phyloP scores from a whole-genome alignment of 2,888 invertebrate species.

The Acanthoscelides obtectus region DNA sequence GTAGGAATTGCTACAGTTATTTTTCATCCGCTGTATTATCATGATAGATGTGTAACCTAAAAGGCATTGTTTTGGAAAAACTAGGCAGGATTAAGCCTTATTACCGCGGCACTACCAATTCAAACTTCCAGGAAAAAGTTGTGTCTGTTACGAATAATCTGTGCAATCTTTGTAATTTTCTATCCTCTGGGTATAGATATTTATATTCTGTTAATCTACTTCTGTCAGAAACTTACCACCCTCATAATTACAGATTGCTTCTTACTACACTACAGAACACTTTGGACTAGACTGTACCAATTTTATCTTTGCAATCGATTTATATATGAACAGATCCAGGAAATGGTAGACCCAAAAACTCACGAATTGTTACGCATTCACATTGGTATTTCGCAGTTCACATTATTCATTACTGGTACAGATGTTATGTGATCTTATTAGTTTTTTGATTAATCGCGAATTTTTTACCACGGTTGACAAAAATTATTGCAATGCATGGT shows the following conservation, averaged over 20 bases:
- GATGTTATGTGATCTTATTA: neutral
- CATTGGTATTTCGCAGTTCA: neutral
- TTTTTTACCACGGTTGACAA: neutral
- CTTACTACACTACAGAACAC: neutral
- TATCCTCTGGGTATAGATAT: too few relatives aligned
- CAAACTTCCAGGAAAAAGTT: too few relatives aligned
- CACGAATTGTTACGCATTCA: neutral
- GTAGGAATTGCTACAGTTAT: too few relatives aligned
- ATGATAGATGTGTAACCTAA: too few relatives aligned
- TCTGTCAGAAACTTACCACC: too few relatives aligned
- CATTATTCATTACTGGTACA: neutral
- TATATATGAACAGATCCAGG: neutral
- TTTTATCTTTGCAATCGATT: neutral
- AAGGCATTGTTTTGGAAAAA: too few relatives aligned
- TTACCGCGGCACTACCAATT: too few relatives aligned
- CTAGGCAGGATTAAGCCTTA: too few relatives aligned
- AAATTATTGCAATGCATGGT: neutral
- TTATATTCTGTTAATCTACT: too few relatives aligned
- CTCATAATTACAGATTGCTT: conserved; percentile 2
- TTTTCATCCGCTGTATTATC: too few relatives aligned
- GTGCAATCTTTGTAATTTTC: too few relatives aligned
- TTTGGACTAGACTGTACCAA: neutral
- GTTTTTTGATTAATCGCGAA: neutral
- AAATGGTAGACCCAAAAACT: neutral
- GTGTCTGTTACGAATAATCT: too few relatives aligned